phyloP scores from a whole-genome alignment of 2,888 invertebrate species.

The Cheiracanthium punctorium region DNA sequence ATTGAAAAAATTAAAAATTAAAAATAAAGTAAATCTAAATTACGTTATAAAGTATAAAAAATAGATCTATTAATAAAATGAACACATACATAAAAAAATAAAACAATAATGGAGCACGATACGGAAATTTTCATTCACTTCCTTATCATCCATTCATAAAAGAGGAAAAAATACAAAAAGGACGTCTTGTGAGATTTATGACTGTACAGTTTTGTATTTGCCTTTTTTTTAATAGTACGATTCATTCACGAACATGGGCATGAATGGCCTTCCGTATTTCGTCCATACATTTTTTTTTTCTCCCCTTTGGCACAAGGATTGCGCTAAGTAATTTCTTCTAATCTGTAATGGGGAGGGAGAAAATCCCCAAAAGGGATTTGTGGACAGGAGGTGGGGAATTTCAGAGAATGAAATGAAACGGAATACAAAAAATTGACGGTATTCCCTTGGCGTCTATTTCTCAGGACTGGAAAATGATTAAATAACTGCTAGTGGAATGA shows the following conservation, averaged over 20 bases:
- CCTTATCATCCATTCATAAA: no score
- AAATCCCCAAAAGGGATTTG: slow-evolving; percentile 3
- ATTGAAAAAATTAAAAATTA: no score
- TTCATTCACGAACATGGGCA: neutral
- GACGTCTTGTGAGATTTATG: no score
- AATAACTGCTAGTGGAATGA: neutral
- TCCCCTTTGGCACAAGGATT: neutral
- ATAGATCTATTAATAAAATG: no score
- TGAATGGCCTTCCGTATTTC: neutral
- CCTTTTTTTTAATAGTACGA: no score
- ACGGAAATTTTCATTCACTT: no score
- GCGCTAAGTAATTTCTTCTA: neutral
- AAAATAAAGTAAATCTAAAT: no score
- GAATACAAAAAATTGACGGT: neutral
- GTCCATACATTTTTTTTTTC: neutral
- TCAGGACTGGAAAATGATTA: neutral
- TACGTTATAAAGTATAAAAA: no score
- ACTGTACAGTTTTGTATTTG: no score
- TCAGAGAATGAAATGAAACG: neutral
- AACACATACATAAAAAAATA: no score
- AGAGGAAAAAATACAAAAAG: no score
- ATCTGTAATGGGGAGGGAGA: neutral
- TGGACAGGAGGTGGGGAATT: neutral
- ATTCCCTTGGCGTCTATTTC: neutral
- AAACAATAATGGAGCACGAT: no score